phyloP scores from a whole-genome alignment of 2,888 invertebrate genomes.

The Dolomedes plantarius region DNA sequence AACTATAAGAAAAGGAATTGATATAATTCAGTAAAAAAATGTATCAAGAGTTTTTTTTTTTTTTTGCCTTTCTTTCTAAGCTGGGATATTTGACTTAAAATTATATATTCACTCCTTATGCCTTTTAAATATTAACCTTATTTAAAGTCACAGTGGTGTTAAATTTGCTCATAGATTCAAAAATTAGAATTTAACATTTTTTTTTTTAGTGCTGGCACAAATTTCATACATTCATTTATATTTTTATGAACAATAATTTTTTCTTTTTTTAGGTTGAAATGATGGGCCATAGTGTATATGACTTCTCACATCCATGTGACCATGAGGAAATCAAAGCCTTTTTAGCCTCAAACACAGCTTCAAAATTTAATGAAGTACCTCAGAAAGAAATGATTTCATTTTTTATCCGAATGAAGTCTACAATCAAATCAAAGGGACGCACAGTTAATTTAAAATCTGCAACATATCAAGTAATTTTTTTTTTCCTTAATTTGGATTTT shows the following conservation, averaged over 20 bases:
- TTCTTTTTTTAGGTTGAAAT: slow-evolving; percentile 86
- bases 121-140: too few species aligned
- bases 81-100: too few species aligned
- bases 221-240: too few species aligned
- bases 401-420: slow-evolving; percentile 93
- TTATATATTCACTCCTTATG: too few species aligned
- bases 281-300: slow-evolving; percentile 94
- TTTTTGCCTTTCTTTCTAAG: too few species aligned
- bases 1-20: too few species aligned
- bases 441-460: slow-evolving; percentile 97
- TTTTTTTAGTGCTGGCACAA: too few species aligned
- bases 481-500: background rate
- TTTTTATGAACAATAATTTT: background rate
- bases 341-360: slow-evolving; percentile 75
- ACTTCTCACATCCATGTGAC: slow-evolving; percentile 96
- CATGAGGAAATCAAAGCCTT: slow-evolving; percentile 89
- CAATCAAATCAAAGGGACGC: slow-evolving; percentile 94
- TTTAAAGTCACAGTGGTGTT: too few species aligned
- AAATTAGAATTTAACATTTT: too few species aligned
- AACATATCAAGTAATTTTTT: slow-evolving; percentile 88
- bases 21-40: too few species aligned
- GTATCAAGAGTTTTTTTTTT: too few species aligned
- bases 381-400: slow-evolving; percentile 79
- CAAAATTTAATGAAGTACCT: background rate
- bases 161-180: too few species aligned